A percentile compares a stretch with the other conserved stretches of the same genome.
Evolutionary conservation across 1,140 invertebrate species (phyloP).

Genomic region (Ganaspis sp.): DNA sequence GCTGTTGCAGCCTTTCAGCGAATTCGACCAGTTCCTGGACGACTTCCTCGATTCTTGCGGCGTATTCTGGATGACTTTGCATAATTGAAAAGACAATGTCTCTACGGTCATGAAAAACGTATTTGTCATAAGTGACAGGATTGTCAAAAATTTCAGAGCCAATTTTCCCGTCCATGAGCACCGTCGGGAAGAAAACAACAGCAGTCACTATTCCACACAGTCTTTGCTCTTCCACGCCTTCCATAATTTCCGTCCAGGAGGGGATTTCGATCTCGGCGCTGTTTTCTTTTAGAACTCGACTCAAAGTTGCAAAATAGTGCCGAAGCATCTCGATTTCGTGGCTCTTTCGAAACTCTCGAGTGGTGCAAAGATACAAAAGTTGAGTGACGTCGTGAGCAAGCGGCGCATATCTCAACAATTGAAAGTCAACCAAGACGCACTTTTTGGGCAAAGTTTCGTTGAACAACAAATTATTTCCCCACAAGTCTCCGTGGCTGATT

Average conservation of each 20-base stretch:
- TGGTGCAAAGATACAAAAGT: constrained; percentile 64
- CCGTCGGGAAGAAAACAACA: constrained; percentile 61
- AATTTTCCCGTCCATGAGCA: constrained; percentile 62
- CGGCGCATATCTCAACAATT: constrained; percentile 75
- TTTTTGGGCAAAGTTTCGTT: constrained; percentile 64
- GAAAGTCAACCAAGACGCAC: constrained; percentile 79
- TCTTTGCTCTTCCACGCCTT: constrained; percentile 66
- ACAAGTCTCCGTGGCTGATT: constrained; percentile 79
- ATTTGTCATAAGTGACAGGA: constrained; percentile 54
- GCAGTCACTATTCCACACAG: constrained; percentile 63
- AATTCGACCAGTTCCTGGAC: constrained; percentile 34
- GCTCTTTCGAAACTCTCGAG: constrained; percentile 58
- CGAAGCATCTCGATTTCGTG: constrained; percentile 61
- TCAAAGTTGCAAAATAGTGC: constrained; percentile 66
- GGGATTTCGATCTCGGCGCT: constrained; percentile 47
- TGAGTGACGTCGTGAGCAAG: constrained; percentile 66
- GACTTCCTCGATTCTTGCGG: constrained; percentile 20
- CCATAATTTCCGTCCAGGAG: constrained; percentile 60
- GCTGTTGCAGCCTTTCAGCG: neutral
- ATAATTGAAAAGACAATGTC: constrained; percentile 55
- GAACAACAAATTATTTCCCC: constrained; percentile 79
- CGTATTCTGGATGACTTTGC: constrained; percentile 47
- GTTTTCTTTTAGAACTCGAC: constrained; percentile 45
- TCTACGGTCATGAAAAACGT: constrained; percentile 57
- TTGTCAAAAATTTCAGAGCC: constrained; percentile 52